Conservation (phyloP, 2,888 invertebrate species). For the Smittia aterrima region DNA sequence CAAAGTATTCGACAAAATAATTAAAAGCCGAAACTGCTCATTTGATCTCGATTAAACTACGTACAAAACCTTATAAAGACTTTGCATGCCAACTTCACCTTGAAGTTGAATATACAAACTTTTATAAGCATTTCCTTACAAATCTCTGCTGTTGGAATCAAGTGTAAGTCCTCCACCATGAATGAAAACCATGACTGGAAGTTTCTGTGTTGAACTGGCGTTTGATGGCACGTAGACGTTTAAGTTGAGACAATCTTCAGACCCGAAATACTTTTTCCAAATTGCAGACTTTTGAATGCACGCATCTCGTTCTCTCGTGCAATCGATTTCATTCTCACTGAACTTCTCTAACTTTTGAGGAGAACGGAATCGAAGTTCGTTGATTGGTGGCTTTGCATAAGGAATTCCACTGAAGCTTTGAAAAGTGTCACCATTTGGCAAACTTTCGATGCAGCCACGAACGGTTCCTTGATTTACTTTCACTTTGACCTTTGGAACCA, state of each 20-base stretch:
- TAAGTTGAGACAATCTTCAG: slow-evolving; percentile 51
- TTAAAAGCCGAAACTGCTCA: too few species aligned
- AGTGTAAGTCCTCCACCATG: slow-evolving; percentile 52
- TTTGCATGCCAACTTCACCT: too few species aligned
- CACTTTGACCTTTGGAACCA: slow-evolving; percentile 26
- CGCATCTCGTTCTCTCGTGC: slow-evolving; percentile 48
- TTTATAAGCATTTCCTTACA: too few species aligned
- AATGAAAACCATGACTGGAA: slow-evolving; percentile 53
- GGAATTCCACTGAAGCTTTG: slow-evolving; percentile 58
- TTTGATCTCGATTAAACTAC: too few species aligned
- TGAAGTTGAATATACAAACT: too few species aligned
- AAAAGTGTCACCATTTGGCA: slow-evolving; percentile 53
- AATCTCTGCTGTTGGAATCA: slow-evolving; percentile 49
- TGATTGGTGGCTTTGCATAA: slow-evolving; percentile 61
- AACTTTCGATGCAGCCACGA: slow-evolving; percentile 52
- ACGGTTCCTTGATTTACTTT: slow-evolving; percentile 55
- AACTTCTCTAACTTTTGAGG: slow-evolving; percentile 49
- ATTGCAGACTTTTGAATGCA: slow-evolving; percentile 49
- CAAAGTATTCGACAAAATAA: too few species aligned
- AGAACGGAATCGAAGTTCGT: slow-evolving; percentile 51
- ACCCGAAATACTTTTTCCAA: slow-evolving; percentile 46
- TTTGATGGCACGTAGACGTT: slow-evolving; percentile 50
- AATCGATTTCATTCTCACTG: slow-evolving; percentile 47
- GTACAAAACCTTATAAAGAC: too few species aligned
- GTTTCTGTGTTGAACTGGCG: neutral